A percentile compares a stretch with the other conserved stretches of the same genome.
Conservation (phyloP, 92 coral and sea anemone species). For the Meandrina meandrites region DNA sequence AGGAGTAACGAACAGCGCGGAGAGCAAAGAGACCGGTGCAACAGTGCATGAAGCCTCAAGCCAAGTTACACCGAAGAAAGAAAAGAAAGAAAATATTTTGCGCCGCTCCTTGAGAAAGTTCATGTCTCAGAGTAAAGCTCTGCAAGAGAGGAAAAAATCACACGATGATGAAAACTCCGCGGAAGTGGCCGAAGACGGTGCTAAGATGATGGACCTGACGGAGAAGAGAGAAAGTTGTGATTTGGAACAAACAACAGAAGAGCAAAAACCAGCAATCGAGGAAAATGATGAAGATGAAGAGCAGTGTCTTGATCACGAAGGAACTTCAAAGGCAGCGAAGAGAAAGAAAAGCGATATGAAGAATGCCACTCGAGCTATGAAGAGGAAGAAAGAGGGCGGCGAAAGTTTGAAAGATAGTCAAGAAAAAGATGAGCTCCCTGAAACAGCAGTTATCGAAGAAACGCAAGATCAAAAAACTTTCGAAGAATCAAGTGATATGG, state of each 20-base stretch:
- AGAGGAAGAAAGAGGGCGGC: constrained; percentile 19
- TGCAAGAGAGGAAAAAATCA: constrained; percentile 14
- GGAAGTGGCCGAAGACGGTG: background rate
- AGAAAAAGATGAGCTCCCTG: background rate
- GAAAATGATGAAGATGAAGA: constrained; percentile 13
- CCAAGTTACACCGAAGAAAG: constrained; percentile 8
- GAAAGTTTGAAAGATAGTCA: constrained; percentile 6
- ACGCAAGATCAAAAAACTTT: background rate
- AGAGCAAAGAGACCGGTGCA: constrained; percentile 6
- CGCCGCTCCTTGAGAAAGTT: constrained; percentile 35
- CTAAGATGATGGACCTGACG: background rate
- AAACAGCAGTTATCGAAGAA: background rate
- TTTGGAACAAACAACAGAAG: background rate
- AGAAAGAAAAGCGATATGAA: constrained; percentile 31
- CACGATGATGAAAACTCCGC: constrained; percentile 19
- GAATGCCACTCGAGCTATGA: constrained; percentile 11
- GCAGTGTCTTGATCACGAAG: background rate
- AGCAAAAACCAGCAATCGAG: background rate
- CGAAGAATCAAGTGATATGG: background rate
- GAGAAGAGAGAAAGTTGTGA: constrained; percentile 8
- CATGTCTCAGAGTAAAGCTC: constrained; percentile 1
- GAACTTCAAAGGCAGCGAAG: constrained; percentile 21
- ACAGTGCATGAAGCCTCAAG: constrained; percentile 19
- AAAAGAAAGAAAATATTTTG: constrained; percentile 21
- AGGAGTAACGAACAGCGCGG: no score